phyloP scores from a whole-genome alignment of 1,140 invertebrate species.

The Drosophila tsacasi region DNA sequence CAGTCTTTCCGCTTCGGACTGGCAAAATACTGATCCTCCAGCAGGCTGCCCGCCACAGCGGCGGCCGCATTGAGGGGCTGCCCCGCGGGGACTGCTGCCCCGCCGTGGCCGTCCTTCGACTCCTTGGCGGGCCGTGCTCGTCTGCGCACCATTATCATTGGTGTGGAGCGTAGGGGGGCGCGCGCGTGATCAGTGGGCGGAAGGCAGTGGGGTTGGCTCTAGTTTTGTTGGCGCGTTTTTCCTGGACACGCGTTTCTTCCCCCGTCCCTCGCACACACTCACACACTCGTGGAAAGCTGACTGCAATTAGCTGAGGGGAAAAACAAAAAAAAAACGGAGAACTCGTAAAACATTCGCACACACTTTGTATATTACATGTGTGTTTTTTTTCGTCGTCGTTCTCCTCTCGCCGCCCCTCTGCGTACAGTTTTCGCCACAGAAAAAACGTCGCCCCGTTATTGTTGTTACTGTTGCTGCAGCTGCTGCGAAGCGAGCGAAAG shows the following conservation, averaged over 20 bases:
- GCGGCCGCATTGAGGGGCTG: conserved; percentile 40
- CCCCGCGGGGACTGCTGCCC: conserved; percentile 18
- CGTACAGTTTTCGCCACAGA: conserved; percentile 77
- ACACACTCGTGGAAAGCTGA: conserved; percentile 41
- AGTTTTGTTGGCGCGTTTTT: conserved; percentile 58
- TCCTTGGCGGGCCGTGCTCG: conserved; percentile 69
- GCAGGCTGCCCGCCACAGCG: conserved; percentile 42
- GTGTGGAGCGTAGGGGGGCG: background rate
- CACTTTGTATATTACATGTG: conserved; percentile 38
- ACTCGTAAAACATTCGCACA: conserved; percentile 37
- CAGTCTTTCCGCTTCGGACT: conserved; percentile 85
- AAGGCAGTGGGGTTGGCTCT: conserved; percentile 17
- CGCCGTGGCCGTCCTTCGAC: conserved; percentile 13
- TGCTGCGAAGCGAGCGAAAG: conserved; percentile 60
- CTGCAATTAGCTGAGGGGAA: conserved; percentile 67
- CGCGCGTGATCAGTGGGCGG: conserved; percentile 46
- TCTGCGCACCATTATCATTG: conserved; percentile 78
- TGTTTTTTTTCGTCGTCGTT: conserved; percentile 31
- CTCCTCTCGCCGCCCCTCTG: conserved; percentile 35
- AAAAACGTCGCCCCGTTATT: conserved; percentile 65
- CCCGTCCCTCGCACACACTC: conserved; percentile 14
- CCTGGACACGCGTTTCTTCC: conserved; percentile 42
- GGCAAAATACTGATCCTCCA: conserved; percentile 84
- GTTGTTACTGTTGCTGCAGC: conserved; percentile 61
- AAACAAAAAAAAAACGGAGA: conserved; percentile 56